A percentile compares a stretch with the other conserved stretches of the same genome.
Evolutionary conservation across 2,113 vertebrate species (phyloP).

Genomic region (Forbesichthys agassizii): DNA sequence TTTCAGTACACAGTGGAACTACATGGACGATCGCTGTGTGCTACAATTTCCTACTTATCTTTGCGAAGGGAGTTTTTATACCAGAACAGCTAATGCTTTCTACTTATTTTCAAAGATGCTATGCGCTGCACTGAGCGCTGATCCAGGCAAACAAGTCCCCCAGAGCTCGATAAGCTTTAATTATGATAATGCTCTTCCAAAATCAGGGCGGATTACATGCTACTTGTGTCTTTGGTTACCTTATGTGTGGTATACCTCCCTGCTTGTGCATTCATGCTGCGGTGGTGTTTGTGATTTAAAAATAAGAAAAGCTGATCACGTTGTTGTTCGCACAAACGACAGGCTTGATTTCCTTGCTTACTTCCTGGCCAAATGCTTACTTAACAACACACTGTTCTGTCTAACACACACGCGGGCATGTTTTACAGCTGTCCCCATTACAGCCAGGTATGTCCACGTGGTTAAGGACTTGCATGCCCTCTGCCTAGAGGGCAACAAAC

Average conservation of each 20-base stretch:
- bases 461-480: slow-evolving; percentile 6
- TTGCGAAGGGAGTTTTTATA: neutral
- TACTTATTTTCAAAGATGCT: slow-evolving; percentile 40
- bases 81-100: slow-evolving; percentile 10
- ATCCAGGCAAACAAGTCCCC: slow-evolving; percentile 40
- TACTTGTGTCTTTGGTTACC: slow-evolving; percentile 33
- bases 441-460: slow-evolving; percentile 12
- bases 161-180: slow-evolving; percentile 46
- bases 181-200: slow-evolving; percentile 38
- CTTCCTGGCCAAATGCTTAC: slow-evolving; percentile 38
- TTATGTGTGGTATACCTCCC: neutral
- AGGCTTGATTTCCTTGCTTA: slow-evolving; percentile 15
- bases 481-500: neutral
- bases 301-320: slow-evolving; percentile 8
- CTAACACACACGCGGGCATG: slow-evolving; percentile 17
- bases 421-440: slow-evolving; percentile 22
- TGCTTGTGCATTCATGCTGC: slow-evolving; percentile 7
- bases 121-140: slow-evolving; percentile 17
- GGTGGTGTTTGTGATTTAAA: slow-evolving; percentile 42
- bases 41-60: neutral
- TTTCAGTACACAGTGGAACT: no score
- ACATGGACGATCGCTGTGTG: neutral
- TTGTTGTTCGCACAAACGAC: slow-evolving; percentile 26
- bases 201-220: slow-evolving; percentile 33
- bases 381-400: slow-evolving; percentile 25